Conservation (phyloP, 1,140 invertebrate genomes). For the Anastrepha ludens region DNA sequence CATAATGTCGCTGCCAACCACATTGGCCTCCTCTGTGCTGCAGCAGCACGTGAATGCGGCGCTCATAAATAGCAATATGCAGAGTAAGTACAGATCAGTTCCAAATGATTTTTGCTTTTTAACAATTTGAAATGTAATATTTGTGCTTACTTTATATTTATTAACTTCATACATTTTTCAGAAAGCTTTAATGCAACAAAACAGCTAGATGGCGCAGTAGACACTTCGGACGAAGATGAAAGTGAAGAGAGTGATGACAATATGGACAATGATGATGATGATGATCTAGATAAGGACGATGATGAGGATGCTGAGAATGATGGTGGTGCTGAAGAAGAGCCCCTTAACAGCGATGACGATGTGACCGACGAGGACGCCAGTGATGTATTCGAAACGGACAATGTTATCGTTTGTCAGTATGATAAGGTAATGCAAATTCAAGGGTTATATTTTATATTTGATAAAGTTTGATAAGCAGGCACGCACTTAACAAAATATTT, state of each 20-base stretch:
- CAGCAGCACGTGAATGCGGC: constrained; percentile 91
- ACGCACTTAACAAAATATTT: too few relatives aligned
- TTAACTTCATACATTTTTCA: constrained; percentile 50
- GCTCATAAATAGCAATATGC: constrained; percentile 77
- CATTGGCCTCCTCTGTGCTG: constrained; percentile 84
- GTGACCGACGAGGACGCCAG: constrained; percentile 96
- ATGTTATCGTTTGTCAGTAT: constrained; percentile 99
- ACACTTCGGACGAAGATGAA: constrained; percentile 86
- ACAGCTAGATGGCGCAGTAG: constrained; percentile 83
- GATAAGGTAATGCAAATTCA: constrained; percentile 85
- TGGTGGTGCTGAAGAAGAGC: constrained; percentile 90
- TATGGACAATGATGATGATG: constrained; percentile 81
- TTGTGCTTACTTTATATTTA: background rate
- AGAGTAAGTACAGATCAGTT: constrained; percentile 63
- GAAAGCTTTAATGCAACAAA: constrained; percentile 69
- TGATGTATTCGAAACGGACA: constrained; percentile 97
- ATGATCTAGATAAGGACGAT: constrained; percentile 86
- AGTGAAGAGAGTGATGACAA: constrained; percentile 82
- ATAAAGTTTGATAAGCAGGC: too few relatives aligned
- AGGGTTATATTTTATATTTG: too few relatives aligned
- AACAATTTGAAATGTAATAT: background rate
- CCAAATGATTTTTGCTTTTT: background rate
- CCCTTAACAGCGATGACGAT: constrained; percentile 96
- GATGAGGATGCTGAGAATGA: constrained; percentile 84
- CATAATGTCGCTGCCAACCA: constrained; percentile 86